Evolutionary conservation across 2,888 invertebrate genomes (phyloP).

Genomic region (Amphimallon solstitiale): DNA sequence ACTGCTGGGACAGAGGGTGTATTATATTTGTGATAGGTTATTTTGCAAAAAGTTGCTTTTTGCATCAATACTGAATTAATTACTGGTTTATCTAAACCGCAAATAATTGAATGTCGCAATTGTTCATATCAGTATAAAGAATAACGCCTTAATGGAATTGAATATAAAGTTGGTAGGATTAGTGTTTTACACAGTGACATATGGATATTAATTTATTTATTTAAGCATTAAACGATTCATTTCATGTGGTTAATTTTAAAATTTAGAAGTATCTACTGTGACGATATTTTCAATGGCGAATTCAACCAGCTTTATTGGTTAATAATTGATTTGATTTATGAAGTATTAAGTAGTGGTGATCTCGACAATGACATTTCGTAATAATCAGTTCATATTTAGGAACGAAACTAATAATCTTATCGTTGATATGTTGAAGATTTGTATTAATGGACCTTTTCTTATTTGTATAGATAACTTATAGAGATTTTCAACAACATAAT

Average conservation of each 20-base stretch:
- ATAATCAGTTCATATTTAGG: slow-evolving; percentile 16
- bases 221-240: too few species aligned
- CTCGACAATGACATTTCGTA: not conserved
- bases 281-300: slow-evolving; percentile 6
- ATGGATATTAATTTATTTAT: too few species aligned
- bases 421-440: slow-evolving; percentile 11
- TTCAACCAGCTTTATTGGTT: slow-evolving; percentile 19
- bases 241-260: slow-evolving; percentile 31
- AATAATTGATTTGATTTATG: slow-evolving; percentile 33
- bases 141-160: too few species aligned
- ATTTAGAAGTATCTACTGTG: slow-evolving; percentile 17
- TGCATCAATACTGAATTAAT: too few species aligned
- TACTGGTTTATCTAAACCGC: too few species aligned
- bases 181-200: too few species aligned
- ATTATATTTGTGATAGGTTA: too few species aligned
- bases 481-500: not conserved
- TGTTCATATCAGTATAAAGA: too few species aligned
- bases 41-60: too few species aligned
- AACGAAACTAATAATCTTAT: slow-evolving; percentile 26
- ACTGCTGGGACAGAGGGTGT: too few species aligned
- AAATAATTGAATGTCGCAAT: too few species aligned
- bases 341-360: slow-evolving; percentile 11
- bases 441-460: slow-evolving; percentile 11
- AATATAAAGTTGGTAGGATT: too few species aligned
- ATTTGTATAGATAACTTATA: slow-evolving; percentile 12